Evolutionary conservation across 2,797 vertebrate genomes (phyloP).

Genomic region (Lateolabrax maculatus): DNA sequence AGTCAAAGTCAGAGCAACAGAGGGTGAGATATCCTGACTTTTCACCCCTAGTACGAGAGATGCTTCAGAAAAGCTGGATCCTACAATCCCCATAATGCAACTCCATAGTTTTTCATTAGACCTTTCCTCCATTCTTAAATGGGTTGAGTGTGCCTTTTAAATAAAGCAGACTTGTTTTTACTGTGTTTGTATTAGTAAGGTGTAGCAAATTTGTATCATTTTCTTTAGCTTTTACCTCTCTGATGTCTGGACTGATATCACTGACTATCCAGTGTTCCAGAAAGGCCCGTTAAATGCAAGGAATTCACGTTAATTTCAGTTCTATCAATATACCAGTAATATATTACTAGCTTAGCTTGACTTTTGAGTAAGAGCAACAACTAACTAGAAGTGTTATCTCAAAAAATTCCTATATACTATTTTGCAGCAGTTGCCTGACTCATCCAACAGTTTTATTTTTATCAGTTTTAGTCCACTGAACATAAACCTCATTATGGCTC

Average conservation of each 20-base stretch:
- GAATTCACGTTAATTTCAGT: slow-evolving; percentile 21
- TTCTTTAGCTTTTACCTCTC: neutral
- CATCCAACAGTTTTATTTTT: slow-evolving; percentile 57
- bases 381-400: slow-evolving; percentile 36
- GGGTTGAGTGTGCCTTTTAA: neutral
- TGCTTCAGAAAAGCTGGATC: neutral
- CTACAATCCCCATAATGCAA: neutral
- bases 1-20: neutral
- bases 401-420: slow-evolving; percentile 30
- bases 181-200: neutral
- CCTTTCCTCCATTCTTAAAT: neutral
- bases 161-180: neutral
- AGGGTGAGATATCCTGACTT: neutral
- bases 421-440: slow-evolving; percentile 45
- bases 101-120: neutral
- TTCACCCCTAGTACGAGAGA: neutral
- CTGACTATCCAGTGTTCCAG: neutral
- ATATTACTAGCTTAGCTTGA: slow-evolving; percentile 16
- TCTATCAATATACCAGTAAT: slow-evolving; percentile 9
- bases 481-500: slow-evolving; percentile 76
- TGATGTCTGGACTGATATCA: slow-evolving; percentile 15
- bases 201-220: neutral
- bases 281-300: neutral
- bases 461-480: slow-evolving; percentile 67
- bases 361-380: slow-evolving; percentile 37